Evolutionary conservation across 2,797 vertebrate genomes (phyloP).

Genomic region (Acanthornis magna): DNA sequence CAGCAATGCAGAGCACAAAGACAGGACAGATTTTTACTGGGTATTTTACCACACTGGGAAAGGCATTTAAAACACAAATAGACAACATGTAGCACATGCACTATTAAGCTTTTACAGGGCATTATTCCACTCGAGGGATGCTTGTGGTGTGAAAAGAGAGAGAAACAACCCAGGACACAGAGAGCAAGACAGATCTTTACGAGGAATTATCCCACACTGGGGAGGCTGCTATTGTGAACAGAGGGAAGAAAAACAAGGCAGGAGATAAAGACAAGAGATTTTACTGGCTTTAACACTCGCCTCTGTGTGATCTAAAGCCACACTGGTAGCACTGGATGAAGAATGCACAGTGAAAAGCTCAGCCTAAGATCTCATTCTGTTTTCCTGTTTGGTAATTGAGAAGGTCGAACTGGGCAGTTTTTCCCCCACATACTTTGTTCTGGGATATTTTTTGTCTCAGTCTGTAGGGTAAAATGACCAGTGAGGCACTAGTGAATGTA

Average conservation of each 20-base stretch:
- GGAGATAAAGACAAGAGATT: slow-evolving; percentile 8
- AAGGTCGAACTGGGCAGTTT: background rate
- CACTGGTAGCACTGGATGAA: background rate
- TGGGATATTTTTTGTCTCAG: background rate
- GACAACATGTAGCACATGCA: background rate
- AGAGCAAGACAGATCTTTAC: slow-evolving; percentile 23
- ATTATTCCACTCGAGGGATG: slow-evolving; percentile 32
- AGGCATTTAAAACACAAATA: slow-evolving; percentile 29
- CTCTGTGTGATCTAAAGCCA: slow-evolving; percentile 15
- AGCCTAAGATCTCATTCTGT: background rate
- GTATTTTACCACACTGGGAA: background rate
- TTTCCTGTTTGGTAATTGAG: slow-evolving; percentile 11
- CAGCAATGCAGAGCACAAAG: background rate
- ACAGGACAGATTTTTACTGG: background rate
- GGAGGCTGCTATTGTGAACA: slow-evolving; percentile 1
- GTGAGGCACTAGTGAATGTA: background rate
- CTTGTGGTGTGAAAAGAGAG: slow-evolving; percentile 15
- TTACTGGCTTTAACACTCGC: background rate
- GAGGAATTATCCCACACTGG: slow-evolving; percentile 31
- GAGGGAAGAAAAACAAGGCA: slow-evolving; percentile 38
- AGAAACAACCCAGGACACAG: background rate
- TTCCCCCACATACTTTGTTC: background rate
- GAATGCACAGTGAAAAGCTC: background rate
- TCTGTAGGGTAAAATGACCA: background rate
- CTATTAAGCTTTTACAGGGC: slow-evolving; percentile 46